A percentile compares a stretch with the other conserved stretches of the same genome.
These are phyloP conservation scores for Leptopilina clavipes DNA, from an alignment of 1,140 invertebrate genomes.

Conservation along the genomic window DNA sequence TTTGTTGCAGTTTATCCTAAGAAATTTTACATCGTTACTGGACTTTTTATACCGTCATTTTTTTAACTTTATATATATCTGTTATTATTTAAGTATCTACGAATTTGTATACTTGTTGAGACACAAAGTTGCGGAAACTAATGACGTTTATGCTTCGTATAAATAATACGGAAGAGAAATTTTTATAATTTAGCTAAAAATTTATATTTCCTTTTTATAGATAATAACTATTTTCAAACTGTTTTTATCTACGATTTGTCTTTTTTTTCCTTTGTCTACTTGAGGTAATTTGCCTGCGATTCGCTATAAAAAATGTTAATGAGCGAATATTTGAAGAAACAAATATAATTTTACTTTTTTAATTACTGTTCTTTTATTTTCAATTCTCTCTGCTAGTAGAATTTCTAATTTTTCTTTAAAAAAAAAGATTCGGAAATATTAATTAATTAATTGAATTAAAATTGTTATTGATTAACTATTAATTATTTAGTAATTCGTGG, in stretches of 20 bases:
- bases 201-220: conserved; percentile 6
- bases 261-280: not conserved
- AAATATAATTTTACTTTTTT: no score
- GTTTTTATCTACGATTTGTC: not conserved
- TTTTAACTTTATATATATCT: conserved; percentile 39
- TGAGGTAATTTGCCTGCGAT: not conserved
- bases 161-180: not conserved
- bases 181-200: not conserved
- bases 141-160: not conserved
- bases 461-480: no score
- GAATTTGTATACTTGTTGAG: not conserved
- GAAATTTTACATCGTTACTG: conserved; percentile 41
- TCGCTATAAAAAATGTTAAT: no score
- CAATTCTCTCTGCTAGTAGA: no score
- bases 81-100: not conserved
- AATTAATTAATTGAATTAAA: no score
- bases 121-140: not conserved
- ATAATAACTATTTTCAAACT: conserved; percentile 12
- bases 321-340: no score
- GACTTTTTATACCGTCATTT: conserved; percentile 40
- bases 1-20: conserved; percentile 42
- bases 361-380: no score
- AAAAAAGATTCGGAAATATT: no score
- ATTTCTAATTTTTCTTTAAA: no score
- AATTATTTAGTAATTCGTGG: no score